Conservation (phyloP, 2,113 vertebrate genomes). For the Apodemus speciosus region DNA sequence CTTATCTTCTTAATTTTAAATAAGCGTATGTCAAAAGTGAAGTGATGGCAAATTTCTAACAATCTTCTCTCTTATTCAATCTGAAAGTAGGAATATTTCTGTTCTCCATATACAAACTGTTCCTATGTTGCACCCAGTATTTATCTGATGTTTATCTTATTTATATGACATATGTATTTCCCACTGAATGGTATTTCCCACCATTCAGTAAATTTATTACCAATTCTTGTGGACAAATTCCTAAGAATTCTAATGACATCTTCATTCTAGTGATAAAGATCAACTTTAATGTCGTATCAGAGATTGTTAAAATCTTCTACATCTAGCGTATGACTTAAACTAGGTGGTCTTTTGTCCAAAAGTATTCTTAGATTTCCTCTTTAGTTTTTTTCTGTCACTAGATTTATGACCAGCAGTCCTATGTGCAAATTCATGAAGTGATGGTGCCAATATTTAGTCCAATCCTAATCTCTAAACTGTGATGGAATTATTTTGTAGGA, state of each 20-base stretch:
- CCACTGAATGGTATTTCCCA: neutral
- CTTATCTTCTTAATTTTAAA: constrained; percentile 2
- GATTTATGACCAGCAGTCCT: neutral
- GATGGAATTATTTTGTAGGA: neutral
- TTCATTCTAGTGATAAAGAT: neutral
- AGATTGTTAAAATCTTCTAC: neutral
- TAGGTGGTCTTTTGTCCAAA: neutral
- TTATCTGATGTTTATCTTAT: neutral
- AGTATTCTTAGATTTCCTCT: neutral
- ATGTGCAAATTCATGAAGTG: neutral
- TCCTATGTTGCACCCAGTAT: neutral
- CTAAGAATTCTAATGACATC: neutral
- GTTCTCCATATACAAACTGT: neutral
- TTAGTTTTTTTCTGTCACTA: neutral
- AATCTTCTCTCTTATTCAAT: neutral
- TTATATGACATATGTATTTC: neutral
- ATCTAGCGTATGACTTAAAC: neutral
- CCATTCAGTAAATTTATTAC: neutral
- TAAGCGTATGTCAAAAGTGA: neutral
- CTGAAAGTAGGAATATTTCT: neutral
- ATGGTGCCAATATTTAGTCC: neutral
- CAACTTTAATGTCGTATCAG: neutral
- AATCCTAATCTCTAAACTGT: neutral
- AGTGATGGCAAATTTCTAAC: neutral
- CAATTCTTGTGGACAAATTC: neutral